Evolutionary conservation across 2,888 invertebrate genomes (phyloP).

Genomic region (Tromatobia lineatoria): DNA sequence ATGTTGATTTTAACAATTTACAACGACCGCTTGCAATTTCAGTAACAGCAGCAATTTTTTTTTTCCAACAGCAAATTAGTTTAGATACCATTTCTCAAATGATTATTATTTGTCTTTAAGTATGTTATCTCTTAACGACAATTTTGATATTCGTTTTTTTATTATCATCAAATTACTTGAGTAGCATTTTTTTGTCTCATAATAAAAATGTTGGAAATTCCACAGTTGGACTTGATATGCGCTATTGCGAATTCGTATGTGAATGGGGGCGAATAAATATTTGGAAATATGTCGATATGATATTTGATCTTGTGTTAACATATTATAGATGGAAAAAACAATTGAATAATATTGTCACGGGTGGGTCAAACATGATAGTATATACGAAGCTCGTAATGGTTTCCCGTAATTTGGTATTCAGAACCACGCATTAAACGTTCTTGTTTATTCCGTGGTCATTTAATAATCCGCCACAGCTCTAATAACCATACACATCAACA

Average conservation of each 20-base stretch:
- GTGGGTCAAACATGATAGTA: background rate
- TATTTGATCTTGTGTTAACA: background rate
- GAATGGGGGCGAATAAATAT: too few relatives aligned
- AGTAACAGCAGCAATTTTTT: background rate
- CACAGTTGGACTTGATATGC: too few relatives aligned
- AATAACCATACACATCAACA: background rate
- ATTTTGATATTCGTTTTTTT: too few relatives aligned
- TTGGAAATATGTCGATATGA: too few relatives aligned
- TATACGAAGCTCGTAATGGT: background rate
- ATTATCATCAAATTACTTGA: too few relatives aligned
- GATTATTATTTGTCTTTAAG: too few relatives aligned
- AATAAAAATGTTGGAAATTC: too few relatives aligned
- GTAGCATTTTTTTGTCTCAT: too few relatives aligned
- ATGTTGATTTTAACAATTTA: constrained; percentile 22
- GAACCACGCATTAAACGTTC: background rate
- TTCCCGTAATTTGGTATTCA: background rate
- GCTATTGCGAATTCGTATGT: too few relatives aligned
- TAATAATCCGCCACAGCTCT: background rate
- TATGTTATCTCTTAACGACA: too few relatives aligned
- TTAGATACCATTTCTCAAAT: too few relatives aligned
- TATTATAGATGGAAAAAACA: background rate
- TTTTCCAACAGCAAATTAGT: background rate
- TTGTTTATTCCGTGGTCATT: background rate
- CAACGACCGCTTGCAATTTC: background rate
- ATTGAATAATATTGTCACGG: background rate